These are phyloP conservation scores for Bedellia somnulentella DNA, from an alignment of 2,888 invertebrate genomes.

Conservation along the genomic window DNA sequence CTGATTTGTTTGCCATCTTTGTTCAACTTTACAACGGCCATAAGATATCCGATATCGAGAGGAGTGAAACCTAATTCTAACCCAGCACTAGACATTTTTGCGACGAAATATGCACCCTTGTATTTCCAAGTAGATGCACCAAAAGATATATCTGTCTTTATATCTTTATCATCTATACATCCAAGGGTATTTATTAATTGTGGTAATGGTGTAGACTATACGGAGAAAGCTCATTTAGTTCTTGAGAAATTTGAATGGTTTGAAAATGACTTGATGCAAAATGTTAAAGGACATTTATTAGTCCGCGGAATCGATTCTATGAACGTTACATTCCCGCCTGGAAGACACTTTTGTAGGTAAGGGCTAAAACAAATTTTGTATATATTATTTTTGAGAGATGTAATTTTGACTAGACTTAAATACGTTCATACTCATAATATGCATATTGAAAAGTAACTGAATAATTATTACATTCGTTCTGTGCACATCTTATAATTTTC, in stretches of 20 bases:
- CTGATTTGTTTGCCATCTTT: no score
- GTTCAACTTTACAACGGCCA: no score
- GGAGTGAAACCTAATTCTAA: no score
- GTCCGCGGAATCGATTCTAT: slow-evolving; percentile 24
- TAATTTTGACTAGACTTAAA: no score
- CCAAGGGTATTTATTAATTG: slow-evolving; percentile 31
- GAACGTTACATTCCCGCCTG: background rate
- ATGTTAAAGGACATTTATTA: slow-evolving; percentile 21
- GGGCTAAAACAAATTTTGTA: background rate
- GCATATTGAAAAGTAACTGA: no score
- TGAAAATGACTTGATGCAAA: slow-evolving; percentile 21
- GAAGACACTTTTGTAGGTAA: slow-evolving; percentile 23
- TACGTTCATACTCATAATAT: no score
- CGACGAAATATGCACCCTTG: slow-evolving; percentile 29
- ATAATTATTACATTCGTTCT: no score
- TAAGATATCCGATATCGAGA: no score
- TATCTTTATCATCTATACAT: slow-evolving; percentile 27
- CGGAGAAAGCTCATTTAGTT: slow-evolving; percentile 32
- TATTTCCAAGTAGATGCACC: slow-evolving; percentile 42
- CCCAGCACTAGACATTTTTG: slow-evolving; percentile 25
- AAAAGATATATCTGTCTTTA: slow-evolving; percentile 21
- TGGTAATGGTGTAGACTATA: slow-evolving; percentile 23
- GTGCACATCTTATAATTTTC: no score
- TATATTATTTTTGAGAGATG: no score
- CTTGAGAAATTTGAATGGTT: slow-evolving; percentile 44